Evolutionary conservation across 2,113 vertebrate genomes (phyloP).

Genomic region (Orientallactaga bullata): DNA sequence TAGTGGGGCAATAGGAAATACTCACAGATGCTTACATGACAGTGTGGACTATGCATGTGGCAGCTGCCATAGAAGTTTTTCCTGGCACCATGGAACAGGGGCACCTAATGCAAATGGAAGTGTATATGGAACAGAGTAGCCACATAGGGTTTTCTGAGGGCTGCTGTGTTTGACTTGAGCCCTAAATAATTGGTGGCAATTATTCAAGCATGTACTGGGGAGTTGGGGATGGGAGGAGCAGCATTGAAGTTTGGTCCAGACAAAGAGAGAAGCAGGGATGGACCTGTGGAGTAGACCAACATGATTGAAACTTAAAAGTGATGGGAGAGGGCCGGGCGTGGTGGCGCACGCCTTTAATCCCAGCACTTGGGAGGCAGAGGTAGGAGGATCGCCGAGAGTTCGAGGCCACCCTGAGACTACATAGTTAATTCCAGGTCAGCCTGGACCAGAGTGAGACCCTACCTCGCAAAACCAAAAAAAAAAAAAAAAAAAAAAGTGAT

Average conservation of each 20-base stretch:
- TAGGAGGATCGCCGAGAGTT: too few relatives aligned
- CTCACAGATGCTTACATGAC: background rate
- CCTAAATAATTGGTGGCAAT: slow-evolving; percentile 8
- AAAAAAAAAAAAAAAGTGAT: too few relatives aligned
- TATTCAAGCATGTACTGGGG: background rate
- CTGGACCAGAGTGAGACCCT: too few relatives aligned
- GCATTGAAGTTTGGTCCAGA: background rate
- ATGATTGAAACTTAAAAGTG: slow-evolving; percentile 5
- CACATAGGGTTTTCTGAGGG: background rate
- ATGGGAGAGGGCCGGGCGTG: background rate
- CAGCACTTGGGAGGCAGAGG: too few relatives aligned
- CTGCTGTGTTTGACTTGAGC: background rate
- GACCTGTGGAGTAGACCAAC: background rate
- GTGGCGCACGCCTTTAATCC: too few relatives aligned
- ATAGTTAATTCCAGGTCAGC: too few relatives aligned
- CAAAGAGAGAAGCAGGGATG: slow-evolving; percentile 10
- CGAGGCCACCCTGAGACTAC: too few relatives aligned
- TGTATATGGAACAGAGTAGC: background rate
- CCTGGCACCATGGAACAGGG: background rate
- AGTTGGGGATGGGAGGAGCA: background rate
- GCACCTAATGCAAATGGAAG: background rate
- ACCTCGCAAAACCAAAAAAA: too few relatives aligned
- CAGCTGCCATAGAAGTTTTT: background rate
- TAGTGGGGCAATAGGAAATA: background rate
- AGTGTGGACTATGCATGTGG: background rate